phyloP scores from a whole-genome alignment of 2,797 vertebrate genomes.

The Sitta carolinensis region DNA sequence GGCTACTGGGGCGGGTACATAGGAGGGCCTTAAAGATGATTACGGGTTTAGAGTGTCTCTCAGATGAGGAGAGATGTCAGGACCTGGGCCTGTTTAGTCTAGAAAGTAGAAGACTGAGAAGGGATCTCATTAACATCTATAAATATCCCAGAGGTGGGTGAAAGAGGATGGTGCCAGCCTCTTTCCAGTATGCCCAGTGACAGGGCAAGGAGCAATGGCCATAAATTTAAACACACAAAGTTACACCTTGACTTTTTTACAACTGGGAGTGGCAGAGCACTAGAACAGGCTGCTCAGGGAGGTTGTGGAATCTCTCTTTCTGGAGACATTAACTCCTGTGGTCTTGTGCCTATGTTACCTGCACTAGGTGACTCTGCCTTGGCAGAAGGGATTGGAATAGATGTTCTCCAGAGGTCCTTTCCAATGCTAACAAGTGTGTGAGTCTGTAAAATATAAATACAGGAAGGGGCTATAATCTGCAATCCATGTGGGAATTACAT shows the following conservation, averaged over 20 bases:
- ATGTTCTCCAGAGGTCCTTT: background rate
- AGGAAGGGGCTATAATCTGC: background rate
- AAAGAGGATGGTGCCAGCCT: background rate
- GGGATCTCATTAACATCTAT: background rate
- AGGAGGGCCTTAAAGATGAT: background rate
- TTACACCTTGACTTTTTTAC: background rate
- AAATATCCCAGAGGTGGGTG: background rate
- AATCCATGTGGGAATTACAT: background rate
- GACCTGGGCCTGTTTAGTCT: background rate
- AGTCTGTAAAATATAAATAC: background rate
- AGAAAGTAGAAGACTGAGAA: background rate
- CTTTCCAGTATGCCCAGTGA: background rate
- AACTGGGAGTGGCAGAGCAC: background rate
- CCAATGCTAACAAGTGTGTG: background rate
- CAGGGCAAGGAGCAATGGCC: background rate
- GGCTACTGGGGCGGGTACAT: background rate
- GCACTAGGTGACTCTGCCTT: background rate
- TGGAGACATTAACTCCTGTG: background rate
- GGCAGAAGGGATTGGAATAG: too few relatives aligned
- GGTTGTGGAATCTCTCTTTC: background rate
- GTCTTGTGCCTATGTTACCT: background rate
- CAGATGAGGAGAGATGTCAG: background rate
- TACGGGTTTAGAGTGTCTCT: rapidly evolving
- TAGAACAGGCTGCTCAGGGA: background rate
- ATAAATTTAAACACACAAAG: background rate